Base-by-base conservation (phyloP, 2,888 invertebrate species). In the Latheticus oryzae region DNA sequence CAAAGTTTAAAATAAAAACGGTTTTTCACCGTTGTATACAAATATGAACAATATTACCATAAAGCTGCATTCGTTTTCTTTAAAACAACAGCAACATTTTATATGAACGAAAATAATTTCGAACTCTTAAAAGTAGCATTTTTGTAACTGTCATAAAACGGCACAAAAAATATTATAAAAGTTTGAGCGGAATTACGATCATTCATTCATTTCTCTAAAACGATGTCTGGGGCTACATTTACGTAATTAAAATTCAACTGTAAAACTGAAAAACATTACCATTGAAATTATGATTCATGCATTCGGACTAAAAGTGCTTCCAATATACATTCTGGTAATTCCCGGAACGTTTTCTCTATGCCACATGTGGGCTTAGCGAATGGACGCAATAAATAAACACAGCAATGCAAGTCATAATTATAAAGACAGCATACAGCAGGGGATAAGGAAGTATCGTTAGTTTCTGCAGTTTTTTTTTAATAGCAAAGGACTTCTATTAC, bases 241-340 rank as follows among this genome's bases (percentile, higher is more conserved):
- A n/a, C 24, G 24, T 53, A 42, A 53, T 53, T 53, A 53, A 53
- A 53, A 53, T 42, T 30, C 37, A 23, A 17, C 30, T 13, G 30
- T 43, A 42, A 40, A 30, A 35, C 15, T 24, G 38, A 52, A 52
- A 52, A 53, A 51, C 52, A 42, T 52, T 42, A 32, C 9, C 30
- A 19, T 19, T 11, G 30, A 23, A 43, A 53, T 45, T 43, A 53
- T 53, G 43, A 53, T 53, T 53, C 52, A 52, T 45, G 19, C 30
- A n/a, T 28, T 21, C 30, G 30, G 12, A 11, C 15, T 11, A 17
- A 40, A 15, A 16, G 26, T 15, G 16, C 13, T 11, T 15, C 26
- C 26, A 13, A 42, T 43, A 43, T 30, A 42, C 35, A 42, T 53
- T 53, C 12, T 24, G 12, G 43, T 43, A 43, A 53, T 53, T 53